Evolutionary conservation across 2,888 invertebrate species (phyloP).

Genomic region (Megaustenia siamemsis): DNA sequence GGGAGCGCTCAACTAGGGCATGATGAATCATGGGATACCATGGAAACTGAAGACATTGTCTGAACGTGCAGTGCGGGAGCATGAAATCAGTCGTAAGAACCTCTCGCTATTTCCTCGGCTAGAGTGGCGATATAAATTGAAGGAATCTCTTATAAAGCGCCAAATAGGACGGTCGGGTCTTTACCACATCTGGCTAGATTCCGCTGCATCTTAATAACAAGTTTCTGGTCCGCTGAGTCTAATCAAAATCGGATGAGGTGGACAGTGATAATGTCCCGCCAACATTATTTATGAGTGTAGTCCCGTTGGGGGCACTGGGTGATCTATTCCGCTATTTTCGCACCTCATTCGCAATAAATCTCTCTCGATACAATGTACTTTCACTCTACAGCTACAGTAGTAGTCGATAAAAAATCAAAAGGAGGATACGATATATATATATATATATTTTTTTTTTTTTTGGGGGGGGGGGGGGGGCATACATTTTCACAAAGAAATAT

Average conservation of each 20-base stretch:
- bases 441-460: too few species aligned
- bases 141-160: background rate
- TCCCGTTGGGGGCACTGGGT: background rate
- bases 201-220: conserved; percentile 44
- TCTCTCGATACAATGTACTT: background rate
- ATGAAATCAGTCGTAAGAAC: conserved; percentile 38
- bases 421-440: too few species aligned
- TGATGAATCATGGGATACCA: conserved; percentile 24
- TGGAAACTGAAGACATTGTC: conserved; percentile 8
- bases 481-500: too few species aligned
- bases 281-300: conserved; percentile 22
- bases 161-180: background rate
- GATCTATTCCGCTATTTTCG: conserved; percentile 25
- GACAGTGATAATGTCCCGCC: conserved; percentile 11
- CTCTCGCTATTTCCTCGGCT: background rate
- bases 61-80: conserved; percentile 7
- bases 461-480: too few species aligned
- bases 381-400: background rate
- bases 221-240: conserved; percentile 27
- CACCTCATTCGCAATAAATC: conserved; percentile 17
- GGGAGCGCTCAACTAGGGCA: background rate
- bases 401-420: background rate
- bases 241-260: conserved; percentile 22
- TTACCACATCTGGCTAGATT: background rate
- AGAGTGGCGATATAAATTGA: conserved; percentile 40